A percentile compares a stretch with the other conserved stretches of the same genome.
phyloP scores from a whole-genome alignment of 2,113 vertebrate genomes.

The Protobothrops flavoviridis region DNA sequence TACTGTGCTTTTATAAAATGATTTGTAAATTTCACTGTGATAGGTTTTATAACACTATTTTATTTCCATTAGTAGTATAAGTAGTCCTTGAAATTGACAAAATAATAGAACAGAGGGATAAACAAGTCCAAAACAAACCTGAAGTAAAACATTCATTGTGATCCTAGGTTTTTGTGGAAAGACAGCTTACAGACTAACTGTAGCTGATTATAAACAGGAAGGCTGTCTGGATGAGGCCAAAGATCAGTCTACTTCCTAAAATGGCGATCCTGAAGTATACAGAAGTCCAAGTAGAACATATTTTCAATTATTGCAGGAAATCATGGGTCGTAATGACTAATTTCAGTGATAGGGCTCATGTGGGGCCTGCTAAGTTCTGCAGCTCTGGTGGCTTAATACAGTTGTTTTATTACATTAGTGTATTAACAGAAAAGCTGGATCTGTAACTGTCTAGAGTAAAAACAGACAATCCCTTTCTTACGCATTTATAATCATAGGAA shows the following conservation, averaged over 20 bases:
- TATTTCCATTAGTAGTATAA: background rate
- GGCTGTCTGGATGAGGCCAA: background rate
- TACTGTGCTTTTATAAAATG: background rate
- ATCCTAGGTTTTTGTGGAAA: background rate
- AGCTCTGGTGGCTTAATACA: background rate
- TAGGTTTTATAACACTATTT: background rate
- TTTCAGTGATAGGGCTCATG: background rate
- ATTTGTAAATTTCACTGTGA: background rate
- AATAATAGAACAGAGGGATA: background rate
- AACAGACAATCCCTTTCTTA: background rate
- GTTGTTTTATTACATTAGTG: constrained; percentile 47
- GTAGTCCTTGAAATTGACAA: background rate
- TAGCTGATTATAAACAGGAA: background rate
- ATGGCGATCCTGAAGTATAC: background rate
- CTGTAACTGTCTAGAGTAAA: constrained; percentile 28
- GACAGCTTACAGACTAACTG: background rate
- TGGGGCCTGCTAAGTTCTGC: background rate
- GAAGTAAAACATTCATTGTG: background rate
- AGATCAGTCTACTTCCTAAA: background rate
- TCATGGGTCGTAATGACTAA: background rate
- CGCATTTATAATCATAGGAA: background rate
- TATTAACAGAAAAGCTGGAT: constrained; percentile 51
- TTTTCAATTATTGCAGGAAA: background rate
- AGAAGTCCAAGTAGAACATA: background rate
- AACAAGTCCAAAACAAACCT: background rate